Base-by-base conservation (phyloP, 2,113 vertebrate genomes). In the Monarcha castaneiventris region DNA sequence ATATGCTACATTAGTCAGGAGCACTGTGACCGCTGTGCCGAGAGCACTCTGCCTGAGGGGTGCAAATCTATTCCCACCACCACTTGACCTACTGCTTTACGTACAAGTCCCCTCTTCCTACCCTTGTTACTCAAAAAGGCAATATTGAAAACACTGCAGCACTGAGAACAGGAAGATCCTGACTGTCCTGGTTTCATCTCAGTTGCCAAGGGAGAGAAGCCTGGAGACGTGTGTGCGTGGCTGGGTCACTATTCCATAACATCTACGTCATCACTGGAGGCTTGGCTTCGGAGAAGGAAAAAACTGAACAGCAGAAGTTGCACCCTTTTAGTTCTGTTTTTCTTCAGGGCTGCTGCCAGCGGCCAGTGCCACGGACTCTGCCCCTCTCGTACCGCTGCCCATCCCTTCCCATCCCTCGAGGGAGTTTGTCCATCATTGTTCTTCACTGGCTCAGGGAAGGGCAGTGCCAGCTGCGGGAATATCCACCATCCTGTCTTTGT, bases 311-410 rank as follows among this genome's bases (percentile, higher is more conserved):
- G 41, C 19, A 58, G 23, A 41, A 56, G 16, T 7, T 2, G 16
- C 2, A 1, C 26, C 22, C 4, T 66, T 68, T 58, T 13, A 7
- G 20, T 43, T 9, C 22, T 44, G 8, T 3, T 19, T 51, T 22
- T 7, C 32, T 58, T 37, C 0, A 0, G 9, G 32, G 22, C 10
- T 2, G 9, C 13, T 51, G 30, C 13, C n/a, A 35, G 49, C 10
- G 16, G 8, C 35, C 58, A 49, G 11, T 7, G 6, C 30, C 1
- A 2, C 19, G 26, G 35, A 8, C 16, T 48, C 11, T 12, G 32
- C 52, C 12, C 25, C 37, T 72, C 35, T 72, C 30, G 30, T 32
- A 41, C 43, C 0, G 0, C 58, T 26, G 20, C 15, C 15, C 29
- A 27, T 12, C 16, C 18, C n/a, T 54, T 33, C 52, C 21, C 37